These are phyloP conservation scores for Tringa solitaria DNA, from an alignment of 2,113 vertebrate genomes.

Conservation along the genomic window DNA sequence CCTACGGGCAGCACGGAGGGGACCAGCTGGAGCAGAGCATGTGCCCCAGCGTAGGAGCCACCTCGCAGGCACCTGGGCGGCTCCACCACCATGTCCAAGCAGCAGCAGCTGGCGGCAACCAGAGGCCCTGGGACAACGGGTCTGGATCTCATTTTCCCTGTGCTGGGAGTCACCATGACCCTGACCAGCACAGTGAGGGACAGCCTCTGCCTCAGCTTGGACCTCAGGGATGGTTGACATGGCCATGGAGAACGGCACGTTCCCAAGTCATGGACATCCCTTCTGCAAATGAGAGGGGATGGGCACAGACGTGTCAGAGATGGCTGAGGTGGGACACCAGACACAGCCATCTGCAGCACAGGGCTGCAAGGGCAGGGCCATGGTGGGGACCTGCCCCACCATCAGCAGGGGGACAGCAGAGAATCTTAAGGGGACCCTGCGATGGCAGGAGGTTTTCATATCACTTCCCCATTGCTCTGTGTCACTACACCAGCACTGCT, in stretches of 20 bases:
- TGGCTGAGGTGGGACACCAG: accelerated
- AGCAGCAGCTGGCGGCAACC: neutral
- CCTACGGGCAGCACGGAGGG: neutral
- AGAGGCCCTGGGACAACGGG: neutral
- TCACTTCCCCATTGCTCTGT: neutral
- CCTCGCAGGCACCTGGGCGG: neutral
- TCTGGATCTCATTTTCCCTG: neutral
- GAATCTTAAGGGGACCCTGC: neutral
- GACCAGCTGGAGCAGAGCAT: neutral
- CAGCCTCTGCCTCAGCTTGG: neutral
- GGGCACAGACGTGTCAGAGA: accelerated
- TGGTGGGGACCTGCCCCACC: accelerated
- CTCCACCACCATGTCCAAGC: neutral
- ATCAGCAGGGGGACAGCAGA: neutral
- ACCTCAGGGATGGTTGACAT: neutral
- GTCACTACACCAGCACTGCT: neutral
- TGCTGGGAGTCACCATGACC: neutral
- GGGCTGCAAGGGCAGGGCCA: neutral
- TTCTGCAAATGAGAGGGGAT: neutral
- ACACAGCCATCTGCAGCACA: neutral
- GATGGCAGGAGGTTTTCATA: neutral
- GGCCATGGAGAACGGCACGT: neutral
- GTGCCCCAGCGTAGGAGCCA: neutral
- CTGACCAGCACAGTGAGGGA: neutral
- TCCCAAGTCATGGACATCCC: neutral